Base-by-base conservation (phyloP, 1,140 invertebrate genomes). In the Brachionus rubens region DNA sequence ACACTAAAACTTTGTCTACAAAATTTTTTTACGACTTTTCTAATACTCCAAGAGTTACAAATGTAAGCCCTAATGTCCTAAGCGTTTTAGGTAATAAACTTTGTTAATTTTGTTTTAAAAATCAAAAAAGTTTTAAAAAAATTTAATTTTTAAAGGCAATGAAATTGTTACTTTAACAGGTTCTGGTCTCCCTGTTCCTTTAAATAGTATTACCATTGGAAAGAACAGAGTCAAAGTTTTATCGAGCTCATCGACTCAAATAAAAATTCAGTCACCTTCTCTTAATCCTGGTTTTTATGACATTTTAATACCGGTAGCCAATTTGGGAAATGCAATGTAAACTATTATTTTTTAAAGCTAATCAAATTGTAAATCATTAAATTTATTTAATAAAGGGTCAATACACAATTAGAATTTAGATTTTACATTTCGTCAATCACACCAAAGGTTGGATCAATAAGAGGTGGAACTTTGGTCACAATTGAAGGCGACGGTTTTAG, bases 381-480 rank as follows among this genome's bases (percentile, higher is more conserved):
- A n/a, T n/a, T n/a, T n/a, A n/a, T 47, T 14, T 65, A 28, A 24
- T 26, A 3, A 24, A 43, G 67, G 14, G 28, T 16, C 4, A 24
- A 46, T 19, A 6, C 3, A 1, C 19, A 56, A 26, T 28, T 75
- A 21, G 72, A 75, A 24, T 75, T 56, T 43, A n/a, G n/a, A 14
- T 76, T 81, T 3, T 54, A 75, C 41, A 43, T 75, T 59, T 54
- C 28, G 9, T 33, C 28, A 21, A 16, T 76, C n/a, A 40, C 19
- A 9, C 75, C 75, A 5, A 46, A 24, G 5, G 12, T 46, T 26
- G 54, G 54, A 12, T 76, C 75, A 1, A 43, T 46, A 24, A 46
- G 78, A 33, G 83, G 83, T 21, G 83, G 82, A 1, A 81, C 82
- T 0, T n/a, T 54, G n/a, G 14, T 84, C 5, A 81, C 78, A 4